A percentile compares a stretch with the other conserved stretches of the same genome.
Conservation (phyloP, 2,113 vertebrate species). For the Spilogale gracilis region DNA sequence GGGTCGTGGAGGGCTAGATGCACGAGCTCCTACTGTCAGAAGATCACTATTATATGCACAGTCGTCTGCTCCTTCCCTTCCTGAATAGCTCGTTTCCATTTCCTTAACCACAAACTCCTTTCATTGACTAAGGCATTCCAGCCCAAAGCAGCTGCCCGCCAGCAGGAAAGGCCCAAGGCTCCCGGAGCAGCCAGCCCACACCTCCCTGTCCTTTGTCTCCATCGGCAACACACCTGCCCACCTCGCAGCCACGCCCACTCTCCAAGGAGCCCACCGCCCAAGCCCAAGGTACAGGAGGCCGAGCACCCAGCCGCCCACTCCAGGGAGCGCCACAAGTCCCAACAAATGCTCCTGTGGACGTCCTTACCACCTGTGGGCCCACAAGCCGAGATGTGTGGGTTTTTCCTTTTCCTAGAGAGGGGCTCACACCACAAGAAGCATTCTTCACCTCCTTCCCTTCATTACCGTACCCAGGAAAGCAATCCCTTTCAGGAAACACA, state of each 20-base stretch:
- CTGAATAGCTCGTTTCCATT: background rate
- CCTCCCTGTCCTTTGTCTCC: rapidly evolving
- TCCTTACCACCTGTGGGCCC: rapidly evolving
- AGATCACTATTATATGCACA: rapidly evolving
- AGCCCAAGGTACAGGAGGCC: rapidly evolving
- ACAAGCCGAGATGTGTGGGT: background rate
- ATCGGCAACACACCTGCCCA: rapidly evolving
- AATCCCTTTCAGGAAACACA: rapidly evolving
- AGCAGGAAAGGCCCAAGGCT: rapidly evolving
- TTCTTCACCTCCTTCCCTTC: background rate
- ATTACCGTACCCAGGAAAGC: rapidly evolving
- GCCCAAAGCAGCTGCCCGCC: background rate
- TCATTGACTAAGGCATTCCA: background rate
- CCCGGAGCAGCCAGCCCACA: background rate
- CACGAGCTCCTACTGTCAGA: rapidly evolving
- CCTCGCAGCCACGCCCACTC: background rate
- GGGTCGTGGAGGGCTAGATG: rapidly evolving
- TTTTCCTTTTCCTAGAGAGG: background rate
- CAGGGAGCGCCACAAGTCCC: rapidly evolving
- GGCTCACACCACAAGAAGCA: rapidly evolving
- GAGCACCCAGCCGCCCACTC: rapidly evolving
- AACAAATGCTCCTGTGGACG: rapidly evolving
- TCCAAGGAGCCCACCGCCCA: rapidly evolving
- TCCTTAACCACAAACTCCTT: background rate
- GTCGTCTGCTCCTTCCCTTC: rapidly evolving